Base-by-base conservation (phyloP, 2,113 vertebrate genomes). In the Microtus pennsylvanicus region DNA sequence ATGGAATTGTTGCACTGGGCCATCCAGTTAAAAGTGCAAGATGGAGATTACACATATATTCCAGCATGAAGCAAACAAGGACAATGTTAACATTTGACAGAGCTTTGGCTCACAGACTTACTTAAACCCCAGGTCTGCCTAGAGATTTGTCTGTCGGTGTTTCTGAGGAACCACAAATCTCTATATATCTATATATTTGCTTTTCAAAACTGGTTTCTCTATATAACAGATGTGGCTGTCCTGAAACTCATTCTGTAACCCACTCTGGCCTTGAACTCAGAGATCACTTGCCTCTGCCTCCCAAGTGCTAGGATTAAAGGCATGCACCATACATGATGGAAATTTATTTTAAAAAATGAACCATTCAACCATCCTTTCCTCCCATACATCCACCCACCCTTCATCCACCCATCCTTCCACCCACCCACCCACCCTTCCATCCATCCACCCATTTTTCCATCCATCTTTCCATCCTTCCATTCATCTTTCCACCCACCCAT, bases 1-100 rank as follows among this genome's bases (percentile, higher is more conserved):
- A 72, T 4, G 35, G 33, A 96, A 69, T 11, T 61, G 55, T 95
- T 92, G 30, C 42, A 50, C 22, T 76, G 67, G 21, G 75, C 30
- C 83, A 58, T 67, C 87, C 30, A 47, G 12, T 94, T 93, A 94
- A 24, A 72, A 72, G 22, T 92, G 19, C 33, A 87, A 95, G 50
- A 75, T 65, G 35, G 35, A 42, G 30, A 35, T 26, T 69, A n/a
- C 8, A n/a, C 35, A 35, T n/a, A n/a, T 72, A 72, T 19, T 21
- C 3, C 47, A 63, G 52, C n/a, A 35, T 45, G 55, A 58, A 58
- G n/a, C 5, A 4, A 17, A 19, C 86, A 87, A 82, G 21, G 47
- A 30, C 47, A 74, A 2, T 19, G 47, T 61, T 76, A 63, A 45
- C 72, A 45, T 33, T 13, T 61, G 52, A 45, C 21, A 33, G 45